Percentiles rank a stretch among this genome's conserved stretches.
These are phyloP conservation scores for Monodelphis domestica DNA, from an alignment of 2,797 vertebrate species.

Conservation along the genomic window DNA sequence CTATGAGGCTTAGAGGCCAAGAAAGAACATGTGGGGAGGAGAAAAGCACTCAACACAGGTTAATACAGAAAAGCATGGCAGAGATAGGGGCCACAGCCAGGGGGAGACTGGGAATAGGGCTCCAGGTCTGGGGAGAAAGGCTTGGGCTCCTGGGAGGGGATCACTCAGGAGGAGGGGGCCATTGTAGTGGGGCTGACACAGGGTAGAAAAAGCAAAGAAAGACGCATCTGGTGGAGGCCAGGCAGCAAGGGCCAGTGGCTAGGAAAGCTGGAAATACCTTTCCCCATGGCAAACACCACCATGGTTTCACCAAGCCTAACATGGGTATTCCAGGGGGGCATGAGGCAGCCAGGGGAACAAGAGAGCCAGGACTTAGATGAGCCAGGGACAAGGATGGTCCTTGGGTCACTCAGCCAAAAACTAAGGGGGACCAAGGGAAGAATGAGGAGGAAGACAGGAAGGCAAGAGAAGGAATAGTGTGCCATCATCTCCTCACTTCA, in stretches of 20 bases:
- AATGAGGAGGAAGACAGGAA: not conserved
- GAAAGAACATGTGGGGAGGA: not conserved
- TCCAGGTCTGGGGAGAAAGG: rapidly evolving
- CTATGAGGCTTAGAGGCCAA: not conserved
- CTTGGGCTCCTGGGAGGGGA: not conserved
- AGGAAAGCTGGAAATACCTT: not conserved
- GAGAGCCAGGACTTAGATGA: not conserved
- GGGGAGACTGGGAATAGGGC: not conserved
- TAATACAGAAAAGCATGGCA: conserved; percentile 60
- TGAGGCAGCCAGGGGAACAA: not conserved
- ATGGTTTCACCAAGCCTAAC: not conserved
- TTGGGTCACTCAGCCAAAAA: not conserved
- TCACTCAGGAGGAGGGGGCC: not conserved
- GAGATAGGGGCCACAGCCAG: conserved; percentile 3
- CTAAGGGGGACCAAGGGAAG: not conserved
- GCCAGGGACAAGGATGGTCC: not conserved
- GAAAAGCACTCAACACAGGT: conserved; percentile 56
- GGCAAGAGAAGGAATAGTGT: not conserved
- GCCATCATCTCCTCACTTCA: not conserved
- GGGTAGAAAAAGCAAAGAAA: conserved; percentile 50
- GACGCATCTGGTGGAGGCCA: not conserved
- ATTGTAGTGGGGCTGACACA: not conserved
- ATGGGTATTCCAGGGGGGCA: not conserved
- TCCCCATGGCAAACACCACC: not conserved
- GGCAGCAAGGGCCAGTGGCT: not conserved